phyloP scores from a whole-genome alignment of 2,113 vertebrate genomes.

The Chloropsis hardwickii region DNA sequence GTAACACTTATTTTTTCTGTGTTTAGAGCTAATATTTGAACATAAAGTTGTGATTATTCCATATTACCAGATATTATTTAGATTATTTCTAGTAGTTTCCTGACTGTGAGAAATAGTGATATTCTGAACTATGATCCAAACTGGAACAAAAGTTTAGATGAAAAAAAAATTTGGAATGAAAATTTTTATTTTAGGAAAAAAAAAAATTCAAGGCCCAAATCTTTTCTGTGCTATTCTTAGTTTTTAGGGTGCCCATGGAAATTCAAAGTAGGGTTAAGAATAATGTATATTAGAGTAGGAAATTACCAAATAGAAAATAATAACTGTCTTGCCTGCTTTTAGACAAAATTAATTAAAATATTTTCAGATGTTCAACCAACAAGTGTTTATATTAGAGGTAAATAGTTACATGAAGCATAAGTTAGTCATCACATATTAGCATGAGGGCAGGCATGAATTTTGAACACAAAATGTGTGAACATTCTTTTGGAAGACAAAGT shows the following conservation, averaged over 20 bases:
- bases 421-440: not conserved
- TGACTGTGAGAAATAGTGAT: not conserved
- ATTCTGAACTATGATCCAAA: not conserved
- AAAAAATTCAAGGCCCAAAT: accelerated
- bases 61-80: not conserved
- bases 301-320: not conserved
- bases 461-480: not conserved
- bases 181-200: not conserved
- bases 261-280: not conserved
- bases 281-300: not conserved
- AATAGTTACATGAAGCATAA: not conserved
- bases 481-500: not conserved
- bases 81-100: not conserved
- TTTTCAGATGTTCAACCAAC: not conserved
- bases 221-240: not conserved
- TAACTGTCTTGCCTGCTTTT: not conserved
- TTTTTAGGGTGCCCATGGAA: not conserved
- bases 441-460: not conserved
- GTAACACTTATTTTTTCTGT: not conserved
- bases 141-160: not conserved
- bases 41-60: not conserved
- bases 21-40: not conserved
- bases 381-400: not conserved
- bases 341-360: not conserved
- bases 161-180: not conserved